These are phyloP conservation scores for Myripristis jacobus DNA, from an alignment of 2,797 vertebrate species.

Conservation along the genomic window DNA sequence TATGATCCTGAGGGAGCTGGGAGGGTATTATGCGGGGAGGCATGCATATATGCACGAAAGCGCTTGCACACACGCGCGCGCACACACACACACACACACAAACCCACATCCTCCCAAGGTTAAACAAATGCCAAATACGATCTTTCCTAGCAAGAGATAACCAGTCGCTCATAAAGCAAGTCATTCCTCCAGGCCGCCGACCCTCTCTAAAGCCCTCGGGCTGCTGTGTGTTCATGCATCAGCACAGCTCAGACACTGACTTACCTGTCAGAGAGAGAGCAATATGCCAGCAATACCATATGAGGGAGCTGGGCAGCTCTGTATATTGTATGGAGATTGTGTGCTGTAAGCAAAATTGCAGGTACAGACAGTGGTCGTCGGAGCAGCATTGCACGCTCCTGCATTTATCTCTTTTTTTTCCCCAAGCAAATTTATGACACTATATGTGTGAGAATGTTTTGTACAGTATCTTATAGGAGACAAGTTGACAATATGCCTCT, in stretches of 20 bases:
- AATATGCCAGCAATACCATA: constrained; percentile 57
- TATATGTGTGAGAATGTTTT: constrained; percentile 44
- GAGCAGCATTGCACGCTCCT: constrained; percentile 11
- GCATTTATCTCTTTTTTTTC: constrained; percentile 13
- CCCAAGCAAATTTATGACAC: constrained; percentile 51
- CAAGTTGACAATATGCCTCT: constrained; percentile 39
- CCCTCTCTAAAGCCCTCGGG: constrained; percentile 58
- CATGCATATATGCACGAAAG: constrained; percentile 12
- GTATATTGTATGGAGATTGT: constrained; percentile 59
- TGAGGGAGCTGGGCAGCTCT: constrained; percentile 48
- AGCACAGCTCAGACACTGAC: constrained; percentile 46
- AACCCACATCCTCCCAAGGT: constrained; percentile 73
- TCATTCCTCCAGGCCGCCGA: constrained; percentile 54
- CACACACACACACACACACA: constrained; percentile 23
- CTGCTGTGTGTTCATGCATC: constrained; percentile 63
- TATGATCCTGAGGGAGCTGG: constrained; percentile 72
- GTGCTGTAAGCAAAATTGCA: constrained; percentile 58
- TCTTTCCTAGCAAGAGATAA: constrained; percentile 72
- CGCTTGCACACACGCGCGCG: not conserved
- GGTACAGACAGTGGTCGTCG: constrained; percentile 20
- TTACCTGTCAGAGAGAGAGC: constrained; percentile 63
- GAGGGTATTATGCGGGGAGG: constrained; percentile 60
- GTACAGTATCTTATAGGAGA: constrained; percentile 41
- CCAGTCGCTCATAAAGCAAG: constrained; percentile 69
- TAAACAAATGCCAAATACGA: constrained; percentile 78